These are phyloP conservation scores for Cephalopachus bancanus DNA, from an alignment of 2,797 vertebrate genomes.

Conservation along the genomic window DNA sequence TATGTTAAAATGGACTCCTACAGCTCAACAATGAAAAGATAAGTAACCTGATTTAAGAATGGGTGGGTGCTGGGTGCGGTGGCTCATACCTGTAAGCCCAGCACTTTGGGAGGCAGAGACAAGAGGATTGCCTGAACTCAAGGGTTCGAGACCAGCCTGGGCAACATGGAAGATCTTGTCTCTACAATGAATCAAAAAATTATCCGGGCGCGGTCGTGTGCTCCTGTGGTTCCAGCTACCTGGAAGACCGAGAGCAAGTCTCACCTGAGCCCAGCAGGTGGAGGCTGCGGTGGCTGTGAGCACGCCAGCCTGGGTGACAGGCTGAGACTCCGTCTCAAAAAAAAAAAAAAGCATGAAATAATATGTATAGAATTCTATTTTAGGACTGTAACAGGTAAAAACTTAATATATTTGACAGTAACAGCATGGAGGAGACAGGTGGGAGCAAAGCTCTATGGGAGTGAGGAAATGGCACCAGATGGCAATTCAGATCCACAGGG, in stretches of 20 bases:
- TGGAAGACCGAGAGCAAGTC: background rate
- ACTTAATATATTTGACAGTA: background rate
- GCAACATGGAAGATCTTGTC: background rate
- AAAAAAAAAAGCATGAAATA: background rate
- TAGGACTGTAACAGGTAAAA: background rate
- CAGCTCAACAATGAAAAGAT: too few species aligned
- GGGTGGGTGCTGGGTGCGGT: background rate
- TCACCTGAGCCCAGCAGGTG: too few species aligned
- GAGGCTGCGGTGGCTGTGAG: background rate
- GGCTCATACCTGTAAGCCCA: background rate
- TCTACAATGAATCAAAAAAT: background rate
- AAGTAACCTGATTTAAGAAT: too few species aligned
- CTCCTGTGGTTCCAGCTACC: background rate
- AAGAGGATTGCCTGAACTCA: background rate
- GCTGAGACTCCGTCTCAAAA: background rate
- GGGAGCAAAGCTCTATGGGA: background rate
- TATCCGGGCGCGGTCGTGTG: background rate
- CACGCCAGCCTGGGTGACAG: background rate
- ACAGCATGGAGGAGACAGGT: background rate
- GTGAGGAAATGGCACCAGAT: background rate
- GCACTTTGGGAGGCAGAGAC: background rate
- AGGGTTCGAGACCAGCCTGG: background rate
- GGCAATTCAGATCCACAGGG: background rate
- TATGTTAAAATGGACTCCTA: background rate
- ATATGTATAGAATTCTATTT: background rate